phyloP scores from a whole-genome alignment of 2,113 vertebrate species.

The Heterochromis multidens region DNA sequence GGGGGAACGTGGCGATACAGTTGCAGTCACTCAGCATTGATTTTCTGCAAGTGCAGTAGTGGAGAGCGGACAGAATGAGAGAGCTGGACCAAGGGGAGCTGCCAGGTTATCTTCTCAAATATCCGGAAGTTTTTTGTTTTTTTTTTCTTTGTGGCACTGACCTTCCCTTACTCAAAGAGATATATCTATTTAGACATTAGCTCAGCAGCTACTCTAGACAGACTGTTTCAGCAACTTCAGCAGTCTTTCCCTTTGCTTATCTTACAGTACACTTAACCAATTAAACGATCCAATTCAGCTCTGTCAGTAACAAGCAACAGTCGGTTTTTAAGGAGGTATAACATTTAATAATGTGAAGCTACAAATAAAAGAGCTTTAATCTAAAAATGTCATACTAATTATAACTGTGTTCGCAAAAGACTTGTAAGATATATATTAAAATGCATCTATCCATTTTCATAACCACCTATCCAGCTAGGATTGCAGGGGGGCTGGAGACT shows the following conservation, averaged over 20 bases:
- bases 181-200: conserved; percentile 60
- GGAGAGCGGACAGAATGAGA: conserved; percentile 64
- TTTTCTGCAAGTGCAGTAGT: conserved; percentile 74
- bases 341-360: neutral
- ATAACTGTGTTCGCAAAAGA: neutral
- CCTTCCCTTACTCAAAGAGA: conserved; percentile 67
- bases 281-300: conserved; percentile 17
- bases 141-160: conserved; percentile 57
- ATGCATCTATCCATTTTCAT: too few relatives aligned
- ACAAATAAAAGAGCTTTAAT: neutral
- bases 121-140: conserved; percentile 66
- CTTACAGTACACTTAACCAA: conserved; percentile 6
- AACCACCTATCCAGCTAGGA: neutral
- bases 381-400: neutral
- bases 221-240: conserved; percentile 45
- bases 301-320: neutral
- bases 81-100: conserved; percentile 47
- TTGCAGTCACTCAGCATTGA: conserved; percentile 74
- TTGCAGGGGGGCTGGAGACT: neutral
- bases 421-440: too few relatives aligned
- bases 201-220: conserved; percentile 54
- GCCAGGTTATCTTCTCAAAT: conserved; percentile 79
- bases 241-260: conserved; percentile 15
- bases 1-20: conserved; percentile 65
- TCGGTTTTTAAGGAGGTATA: neutral